phyloP scores from a whole-genome alignment of 2,113 vertebrate genomes.

The Clupea harengus region DNA sequence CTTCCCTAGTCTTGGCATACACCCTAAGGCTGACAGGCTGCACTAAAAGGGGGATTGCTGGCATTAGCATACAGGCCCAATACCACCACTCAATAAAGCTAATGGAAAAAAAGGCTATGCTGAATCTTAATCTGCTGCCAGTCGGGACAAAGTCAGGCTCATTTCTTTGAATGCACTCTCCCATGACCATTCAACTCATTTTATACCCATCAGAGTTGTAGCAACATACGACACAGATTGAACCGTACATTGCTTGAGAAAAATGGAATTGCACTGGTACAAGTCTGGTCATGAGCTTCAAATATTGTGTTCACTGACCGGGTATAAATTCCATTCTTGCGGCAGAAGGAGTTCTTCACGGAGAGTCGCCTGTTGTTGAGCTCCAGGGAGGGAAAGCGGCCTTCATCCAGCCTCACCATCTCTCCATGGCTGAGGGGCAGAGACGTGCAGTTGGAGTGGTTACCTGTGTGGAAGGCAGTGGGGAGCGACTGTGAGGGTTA shows the following conservation, averaged over 20 bases:
- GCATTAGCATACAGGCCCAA: constrained; percentile 55
- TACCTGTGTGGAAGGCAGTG: constrained; percentile 67
- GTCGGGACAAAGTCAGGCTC: not conserved
- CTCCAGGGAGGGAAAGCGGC: constrained; percentile 92
- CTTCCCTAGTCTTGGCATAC: constrained; percentile 45
- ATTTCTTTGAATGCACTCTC: constrained; percentile 1
- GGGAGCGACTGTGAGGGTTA: not conserved
- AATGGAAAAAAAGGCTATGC: constrained; percentile 31
- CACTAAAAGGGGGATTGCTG: constrained; percentile 36
- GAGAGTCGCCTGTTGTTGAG: constrained; percentile 95
- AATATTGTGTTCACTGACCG: constrained; percentile 69
- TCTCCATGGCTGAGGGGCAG: constrained; percentile 86
- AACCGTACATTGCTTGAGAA: constrained; percentile 10
- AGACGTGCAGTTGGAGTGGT: constrained; percentile 81
- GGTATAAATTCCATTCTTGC: constrained; percentile 96
- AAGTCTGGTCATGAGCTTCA: not conserved
- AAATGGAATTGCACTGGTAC: not conserved
- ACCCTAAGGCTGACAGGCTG: constrained; percentile 52
- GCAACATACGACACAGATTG: constrained; percentile 9
- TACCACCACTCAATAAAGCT: constrained; percentile 38
- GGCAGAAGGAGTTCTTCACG: constrained; percentile 95
- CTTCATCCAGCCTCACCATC: constrained; percentile 94
- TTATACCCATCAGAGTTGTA: constrained; percentile 1
- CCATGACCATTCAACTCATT: not conserved
- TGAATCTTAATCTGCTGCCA: constrained; percentile 39